A percentile compares a stretch with the other conserved stretches of the same genome.
These are phyloP conservation scores for Geococcyx californianus DNA, from an alignment of 2,113 vertebrate species.

Conservation along the genomic window DNA sequence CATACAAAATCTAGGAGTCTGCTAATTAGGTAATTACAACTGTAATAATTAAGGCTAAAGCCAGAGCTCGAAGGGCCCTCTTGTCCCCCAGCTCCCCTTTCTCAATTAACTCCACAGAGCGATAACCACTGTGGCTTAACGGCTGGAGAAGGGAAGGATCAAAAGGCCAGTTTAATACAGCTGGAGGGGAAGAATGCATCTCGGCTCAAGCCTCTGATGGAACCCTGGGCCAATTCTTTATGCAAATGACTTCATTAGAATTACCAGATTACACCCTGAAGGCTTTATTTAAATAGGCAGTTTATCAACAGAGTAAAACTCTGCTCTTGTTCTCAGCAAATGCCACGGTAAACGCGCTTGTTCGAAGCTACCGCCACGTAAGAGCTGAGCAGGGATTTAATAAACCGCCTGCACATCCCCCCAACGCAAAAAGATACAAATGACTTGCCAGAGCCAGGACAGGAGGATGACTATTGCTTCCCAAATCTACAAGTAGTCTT, in stretches of 20 bases:
- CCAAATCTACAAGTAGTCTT: background rate
- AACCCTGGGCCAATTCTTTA: slow-evolving; percentile 70
- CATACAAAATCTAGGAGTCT: background rate
- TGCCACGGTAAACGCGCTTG: background rate
- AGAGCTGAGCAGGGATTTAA: background rate
- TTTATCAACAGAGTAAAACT: slow-evolving; percentile 52
- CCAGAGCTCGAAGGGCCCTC: background rate
- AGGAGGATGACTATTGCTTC: background rate
- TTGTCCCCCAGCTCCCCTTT: slow-evolving; percentile 32
- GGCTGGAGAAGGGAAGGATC: slow-evolving; percentile 63
- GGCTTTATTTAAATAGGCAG: slow-evolving; percentile 72
- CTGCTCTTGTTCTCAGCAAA: slow-evolving; percentile 39
- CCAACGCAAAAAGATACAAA: background rate
- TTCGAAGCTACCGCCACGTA: background rate
- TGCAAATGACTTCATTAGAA: slow-evolving; percentile 79
- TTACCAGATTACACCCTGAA: slow-evolving; percentile 70
- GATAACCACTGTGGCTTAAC: slow-evolving; percentile 67
- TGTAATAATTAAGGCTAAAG: slow-evolving; percentile 31
- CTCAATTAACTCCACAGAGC: slow-evolving; percentile 72
- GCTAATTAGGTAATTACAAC: slow-evolving; percentile 50
- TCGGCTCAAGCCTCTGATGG: slow-evolving; percentile 69
- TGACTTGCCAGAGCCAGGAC: background rate
- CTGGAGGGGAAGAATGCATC: slow-evolving; percentile 75
- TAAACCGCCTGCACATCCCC: background rate
- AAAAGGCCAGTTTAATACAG: slow-evolving; percentile 69